These are phyloP conservation scores for Microcebus murinus DNA, from an alignment of 2,113 vertebrate species.

Conservation along the genomic window DNA sequence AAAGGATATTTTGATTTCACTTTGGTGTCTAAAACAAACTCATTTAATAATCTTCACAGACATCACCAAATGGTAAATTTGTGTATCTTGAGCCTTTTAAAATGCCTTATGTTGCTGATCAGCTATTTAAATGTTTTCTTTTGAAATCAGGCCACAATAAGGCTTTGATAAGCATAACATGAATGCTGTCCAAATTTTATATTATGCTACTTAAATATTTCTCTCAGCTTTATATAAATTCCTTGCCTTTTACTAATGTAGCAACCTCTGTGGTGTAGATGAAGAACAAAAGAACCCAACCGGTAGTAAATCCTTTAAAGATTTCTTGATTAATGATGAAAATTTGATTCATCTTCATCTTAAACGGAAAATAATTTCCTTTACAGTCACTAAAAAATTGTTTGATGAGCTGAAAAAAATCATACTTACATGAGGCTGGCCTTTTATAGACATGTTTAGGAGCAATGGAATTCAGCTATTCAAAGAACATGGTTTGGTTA, in stretches of 20 bases:
- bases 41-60: neutral
- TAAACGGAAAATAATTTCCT: neutral
- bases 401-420: neutral
- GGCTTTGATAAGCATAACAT: neutral
- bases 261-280: neutral
- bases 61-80: neutral
- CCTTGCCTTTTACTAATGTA: neutral
- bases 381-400: neutral
- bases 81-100: neutral
- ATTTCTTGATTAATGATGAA: slow-evolving; percentile 22
- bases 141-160: neutral
- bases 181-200: neutral
- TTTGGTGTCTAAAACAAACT: neutral
- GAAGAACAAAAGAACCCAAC: neutral
- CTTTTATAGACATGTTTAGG: neutral
- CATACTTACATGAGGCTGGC: too few species aligned
- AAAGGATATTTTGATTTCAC: neutral
- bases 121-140: neutral
- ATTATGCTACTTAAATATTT: neutral
- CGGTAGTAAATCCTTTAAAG: neutral
- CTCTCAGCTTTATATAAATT: neutral
- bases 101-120: neutral
- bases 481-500: neutral
- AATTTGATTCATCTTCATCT: neutral
- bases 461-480: neutral